These are phyloP conservation scores for Myotis myotis DNA, from an alignment of 2,797 vertebrate species.

Conservation along the genomic window DNA sequence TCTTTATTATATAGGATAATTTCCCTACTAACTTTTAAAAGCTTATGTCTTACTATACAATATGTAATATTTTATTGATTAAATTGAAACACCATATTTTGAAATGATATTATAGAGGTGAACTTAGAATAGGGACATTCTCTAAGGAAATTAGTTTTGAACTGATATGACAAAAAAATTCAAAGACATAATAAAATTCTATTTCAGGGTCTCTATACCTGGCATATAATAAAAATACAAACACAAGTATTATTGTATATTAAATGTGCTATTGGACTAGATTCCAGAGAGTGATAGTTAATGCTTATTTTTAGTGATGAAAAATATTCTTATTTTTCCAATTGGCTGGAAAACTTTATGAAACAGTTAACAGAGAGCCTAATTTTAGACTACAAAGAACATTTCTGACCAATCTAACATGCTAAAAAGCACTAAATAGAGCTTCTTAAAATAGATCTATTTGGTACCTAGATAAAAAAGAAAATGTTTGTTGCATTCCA, in stretches of 20 bases:
- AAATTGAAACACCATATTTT: too few species aligned
- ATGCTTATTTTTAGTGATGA: conserved; percentile 53
- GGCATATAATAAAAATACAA: conserved; percentile 35
- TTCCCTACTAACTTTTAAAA: not conserved
- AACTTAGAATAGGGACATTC: not conserved
- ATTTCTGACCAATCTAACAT: conserved; percentile 33
- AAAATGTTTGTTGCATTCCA: conserved; percentile 32
- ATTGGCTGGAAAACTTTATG: conserved; percentile 12
- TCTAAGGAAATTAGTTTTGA: conserved; percentile 18
- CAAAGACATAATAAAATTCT: conserved; percentile 40
- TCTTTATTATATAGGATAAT: too few species aligned
- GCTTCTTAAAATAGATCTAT: conserved; percentile 50
- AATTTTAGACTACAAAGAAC: conserved; percentile 48
- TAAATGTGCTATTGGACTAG: not conserved
- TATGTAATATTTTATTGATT: conserved; percentile 42
- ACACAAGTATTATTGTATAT: not conserved
- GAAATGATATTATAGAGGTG: not conserved
- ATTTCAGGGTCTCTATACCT: not conserved
- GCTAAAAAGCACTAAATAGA: conserved; percentile 53
- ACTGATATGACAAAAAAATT: conserved; percentile 14
- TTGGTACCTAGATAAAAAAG: conserved; percentile 41
- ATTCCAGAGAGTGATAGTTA: conserved; percentile 33
- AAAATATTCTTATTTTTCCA: conserved; percentile 13
- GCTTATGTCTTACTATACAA: not conserved
- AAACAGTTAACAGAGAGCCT: conserved; percentile 5